Evolutionary conservation across 1,140 invertebrate species (phyloP).

Genomic region (Scaptomyza pallida): DNA sequence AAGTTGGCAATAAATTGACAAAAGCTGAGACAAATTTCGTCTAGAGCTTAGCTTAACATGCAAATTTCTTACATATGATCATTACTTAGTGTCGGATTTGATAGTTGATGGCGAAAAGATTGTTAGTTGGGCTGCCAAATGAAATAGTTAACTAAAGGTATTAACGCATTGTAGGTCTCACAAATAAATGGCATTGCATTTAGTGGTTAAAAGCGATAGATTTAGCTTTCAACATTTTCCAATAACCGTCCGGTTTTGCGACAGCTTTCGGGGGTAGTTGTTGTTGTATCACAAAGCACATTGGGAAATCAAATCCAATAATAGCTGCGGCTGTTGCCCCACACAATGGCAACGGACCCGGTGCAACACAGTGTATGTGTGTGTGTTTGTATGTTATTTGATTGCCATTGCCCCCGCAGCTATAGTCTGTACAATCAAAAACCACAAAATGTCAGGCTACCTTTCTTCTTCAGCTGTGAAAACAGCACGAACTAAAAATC

Average conservation of each 20-base stretch:
- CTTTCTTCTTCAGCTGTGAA: constrained; percentile 46
- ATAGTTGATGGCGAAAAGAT: not conserved
- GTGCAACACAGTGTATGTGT: not conserved
- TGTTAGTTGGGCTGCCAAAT: not conserved
- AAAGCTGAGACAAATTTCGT: constrained; percentile 13
- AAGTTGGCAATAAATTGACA: constrained; percentile 30
- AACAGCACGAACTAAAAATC: constrained; percentile 7
- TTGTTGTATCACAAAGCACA: constrained; percentile 42
- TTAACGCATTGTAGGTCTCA: constrained; percentile 11
- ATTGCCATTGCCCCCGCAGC: constrained; percentile 57
- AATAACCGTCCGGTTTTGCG: constrained; percentile 35
- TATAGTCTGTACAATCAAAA: constrained; percentile 61
- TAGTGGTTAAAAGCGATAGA: not conserved
- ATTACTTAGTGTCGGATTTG: not conserved
- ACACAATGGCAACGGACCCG: constrained; percentile 23
- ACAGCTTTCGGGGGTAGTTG: constrained; percentile 27
- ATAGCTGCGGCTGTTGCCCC: constrained; percentile 12
- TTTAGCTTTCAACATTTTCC: constrained; percentile 14
- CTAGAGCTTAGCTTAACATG: not conserved
- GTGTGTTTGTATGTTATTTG: constrained; percentile 47
- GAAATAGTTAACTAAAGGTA: constrained; percentile 28
- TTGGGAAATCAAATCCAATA: constrained; percentile 64
- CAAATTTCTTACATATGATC: constrained; percentile 1
- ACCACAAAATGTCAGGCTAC: constrained; percentile 72
- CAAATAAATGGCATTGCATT: constrained; percentile 15